Conservation (phyloP, 2,888 invertebrate species). For the Hecatera dysodea region DNA sequence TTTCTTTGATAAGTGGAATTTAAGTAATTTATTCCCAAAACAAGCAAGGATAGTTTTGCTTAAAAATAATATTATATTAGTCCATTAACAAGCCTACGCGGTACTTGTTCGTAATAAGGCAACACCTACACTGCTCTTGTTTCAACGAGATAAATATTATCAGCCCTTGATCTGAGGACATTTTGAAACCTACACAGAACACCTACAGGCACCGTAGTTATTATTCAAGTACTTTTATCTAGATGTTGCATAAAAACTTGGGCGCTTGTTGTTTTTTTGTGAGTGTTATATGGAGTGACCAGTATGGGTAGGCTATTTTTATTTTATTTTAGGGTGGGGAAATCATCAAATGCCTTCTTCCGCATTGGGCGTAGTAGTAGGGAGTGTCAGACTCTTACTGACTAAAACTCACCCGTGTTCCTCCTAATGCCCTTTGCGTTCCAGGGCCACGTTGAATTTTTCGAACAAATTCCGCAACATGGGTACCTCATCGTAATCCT, state of each 20-base stretch:
- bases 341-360: too few species aligned
- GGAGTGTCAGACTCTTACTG: too few species aligned
- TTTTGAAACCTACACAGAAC: constrained; percentile 70
- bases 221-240: not conserved
- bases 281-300: too few species aligned
- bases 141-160: constrained; percentile 54
- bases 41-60: not conserved
- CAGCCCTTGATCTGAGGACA: constrained; percentile 69
- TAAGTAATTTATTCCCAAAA: not conserved
- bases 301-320: too few species aligned
- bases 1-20: not conserved
- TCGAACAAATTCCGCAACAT: too few species aligned
- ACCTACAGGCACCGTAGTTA: constrained; percentile 42
- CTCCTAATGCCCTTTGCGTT: too few species aligned
- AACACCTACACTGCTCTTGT: constrained; percentile 72
- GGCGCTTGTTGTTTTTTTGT: too few species aligned
- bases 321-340: too few species aligned
- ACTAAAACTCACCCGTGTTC: too few species aligned
- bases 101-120: constrained; percentile 55
- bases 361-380: too few species aligned
- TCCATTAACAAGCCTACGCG: constrained; percentile 58
- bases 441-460: too few species aligned
- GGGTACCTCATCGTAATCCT: too few species aligned
- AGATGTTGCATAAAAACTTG: not conserved
- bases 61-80: constrained; percentile 32